Conservation (phyloP, 2,888 invertebrate genomes). For the Macrophya annulata region DNA sequence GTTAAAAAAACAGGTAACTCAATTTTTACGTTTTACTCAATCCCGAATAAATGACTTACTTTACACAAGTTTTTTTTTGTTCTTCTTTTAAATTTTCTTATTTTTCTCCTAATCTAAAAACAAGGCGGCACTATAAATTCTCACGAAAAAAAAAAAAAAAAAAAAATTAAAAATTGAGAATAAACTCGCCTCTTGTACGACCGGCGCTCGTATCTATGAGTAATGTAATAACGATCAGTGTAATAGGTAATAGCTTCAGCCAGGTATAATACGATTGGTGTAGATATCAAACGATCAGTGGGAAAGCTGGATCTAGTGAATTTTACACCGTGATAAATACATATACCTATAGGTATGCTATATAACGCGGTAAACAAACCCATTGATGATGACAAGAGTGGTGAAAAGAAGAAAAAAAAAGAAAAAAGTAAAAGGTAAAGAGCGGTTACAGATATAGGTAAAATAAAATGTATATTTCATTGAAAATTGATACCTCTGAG, state of each 20-base stretch:
- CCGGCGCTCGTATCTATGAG: background rate
- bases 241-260: no score
- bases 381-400: slow-evolving; percentile 10
- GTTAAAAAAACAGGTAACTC: background rate
- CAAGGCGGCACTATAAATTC: no score
- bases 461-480: slow-evolving; percentile 1
- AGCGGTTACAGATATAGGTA: background rate
- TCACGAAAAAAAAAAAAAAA: background rate
- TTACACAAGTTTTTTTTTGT: background rate
- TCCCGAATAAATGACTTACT: background rate
- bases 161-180: background rate
- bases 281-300: background rate
- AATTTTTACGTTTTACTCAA: background rate
- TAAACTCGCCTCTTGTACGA: background rate
- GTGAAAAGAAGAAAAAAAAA: background rate
- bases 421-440: background rate
- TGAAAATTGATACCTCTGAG: background rate
- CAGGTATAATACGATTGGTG: no score
- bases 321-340: background rate
- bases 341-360: no score
- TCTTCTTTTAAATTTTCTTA: no score
- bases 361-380: slow-evolving; percentile 2
- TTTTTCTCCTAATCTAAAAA: no score
- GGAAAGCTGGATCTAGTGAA: background rate
- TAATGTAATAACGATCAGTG: no score